A percentile compares a stretch with the other conserved stretches of the same genome.
Evolutionary conservation across 2,113 vertebrate species (phyloP).

Genomic region (Strigops habroptila): DNA sequence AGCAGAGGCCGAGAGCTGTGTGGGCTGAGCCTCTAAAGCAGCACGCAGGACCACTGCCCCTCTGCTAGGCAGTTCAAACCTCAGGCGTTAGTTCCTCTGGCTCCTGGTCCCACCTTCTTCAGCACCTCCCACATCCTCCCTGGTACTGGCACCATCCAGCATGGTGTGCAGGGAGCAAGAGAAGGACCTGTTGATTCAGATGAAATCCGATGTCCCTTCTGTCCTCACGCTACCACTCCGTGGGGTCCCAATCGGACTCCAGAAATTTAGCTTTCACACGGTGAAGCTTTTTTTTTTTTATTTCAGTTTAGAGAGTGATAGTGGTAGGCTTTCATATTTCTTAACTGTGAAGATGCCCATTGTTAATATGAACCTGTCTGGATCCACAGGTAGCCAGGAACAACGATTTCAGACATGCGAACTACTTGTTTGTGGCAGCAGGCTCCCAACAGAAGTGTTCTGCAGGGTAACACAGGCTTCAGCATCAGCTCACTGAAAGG

Average conservation of each 20-base stretch:
- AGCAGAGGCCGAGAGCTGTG: neutral
- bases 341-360: neutral
- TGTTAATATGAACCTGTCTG: neutral
- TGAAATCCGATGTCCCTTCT: neutral
- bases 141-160: fast-evolving
- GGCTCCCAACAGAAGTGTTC: neutral
- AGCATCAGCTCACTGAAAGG: neutral
- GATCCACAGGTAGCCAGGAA: neutral
- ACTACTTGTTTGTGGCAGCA: neutral
- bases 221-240: neutral
- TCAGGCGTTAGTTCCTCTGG: neutral
- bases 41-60: neutral
- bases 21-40: neutral
- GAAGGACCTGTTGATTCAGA: neutral
- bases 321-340: neutral
- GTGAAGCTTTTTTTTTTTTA: neutral
- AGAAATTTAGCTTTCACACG: neutral
- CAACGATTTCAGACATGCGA: neutral
- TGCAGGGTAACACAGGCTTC: fast-evolving
- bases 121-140: neutral
- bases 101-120: neutral
- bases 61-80: neutral
- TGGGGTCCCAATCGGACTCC: neutral
- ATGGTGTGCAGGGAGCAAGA: fast-evolving
- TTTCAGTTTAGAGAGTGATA: neutral